These are phyloP conservation scores for Clytia hemisphaerica DNA, from an alignment of 30 jellyfish, hydroid and myxozoan species.

Conservation along the genomic window DNA sequence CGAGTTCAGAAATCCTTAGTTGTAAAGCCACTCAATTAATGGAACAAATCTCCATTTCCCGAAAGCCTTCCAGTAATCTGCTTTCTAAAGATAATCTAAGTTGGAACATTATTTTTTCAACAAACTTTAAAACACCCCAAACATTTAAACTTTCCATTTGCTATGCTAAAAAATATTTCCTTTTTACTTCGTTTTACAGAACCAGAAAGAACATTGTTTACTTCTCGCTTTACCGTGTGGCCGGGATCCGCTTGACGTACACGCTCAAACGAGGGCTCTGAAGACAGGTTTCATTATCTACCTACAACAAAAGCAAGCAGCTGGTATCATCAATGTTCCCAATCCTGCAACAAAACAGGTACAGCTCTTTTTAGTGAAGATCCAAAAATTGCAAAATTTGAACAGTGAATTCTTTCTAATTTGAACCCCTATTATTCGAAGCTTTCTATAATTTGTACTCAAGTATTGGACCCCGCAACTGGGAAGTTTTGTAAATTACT, in stretches of 20 bases:
- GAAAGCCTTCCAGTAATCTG: background rate
- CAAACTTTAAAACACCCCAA: background rate
- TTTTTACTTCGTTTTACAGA: slow-evolving; percentile 21
- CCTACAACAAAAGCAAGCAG: slow-evolving; percentile 94
- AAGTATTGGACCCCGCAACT: no score
- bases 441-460: no score
- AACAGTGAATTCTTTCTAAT: no score
- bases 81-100: background rate
- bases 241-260: slow-evolving; percentile 94
- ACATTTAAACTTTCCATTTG: background rate
- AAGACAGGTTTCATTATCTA: slow-evolving; percentile 89
- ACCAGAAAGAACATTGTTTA: slow-evolving; percentile 78
- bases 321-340: slow-evolving; percentile 83
- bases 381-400: no score
- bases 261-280: slow-evolving; percentile 94
- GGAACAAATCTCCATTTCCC: no score
- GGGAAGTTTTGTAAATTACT: no score
- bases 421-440: no score
- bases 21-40: no score
- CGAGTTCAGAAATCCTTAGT: no score
- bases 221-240: slow-evolving; percentile 95
- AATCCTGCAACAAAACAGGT: slow-evolving; percentile 84
- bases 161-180: background rate
- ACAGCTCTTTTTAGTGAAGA: background rate
- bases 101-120: background rate